phyloP scores from a whole-genome alignment of 35 echinoderm and acorn worm genomes.

The Apostichopus parvimensis region DNA sequence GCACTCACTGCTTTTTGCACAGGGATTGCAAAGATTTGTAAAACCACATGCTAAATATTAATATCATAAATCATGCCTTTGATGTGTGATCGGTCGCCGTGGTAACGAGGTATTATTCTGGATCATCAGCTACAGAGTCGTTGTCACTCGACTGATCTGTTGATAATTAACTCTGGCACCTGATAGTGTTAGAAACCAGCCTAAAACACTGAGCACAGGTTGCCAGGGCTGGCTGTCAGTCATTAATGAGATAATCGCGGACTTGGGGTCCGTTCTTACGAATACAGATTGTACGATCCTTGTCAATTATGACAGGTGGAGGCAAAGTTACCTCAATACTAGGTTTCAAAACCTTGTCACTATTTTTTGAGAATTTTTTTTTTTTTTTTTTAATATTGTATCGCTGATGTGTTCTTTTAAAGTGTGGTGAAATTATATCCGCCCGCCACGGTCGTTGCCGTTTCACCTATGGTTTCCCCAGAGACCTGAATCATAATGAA shows the following conservation, averaged over 20 bases:
- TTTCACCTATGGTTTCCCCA: constrained; percentile 11
- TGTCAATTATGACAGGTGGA: constrained; percentile 38
- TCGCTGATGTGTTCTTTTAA: not conserved
- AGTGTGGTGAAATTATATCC: constrained; percentile 31
- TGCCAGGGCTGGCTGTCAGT: not conserved
- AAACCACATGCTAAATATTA: constrained; percentile 20
- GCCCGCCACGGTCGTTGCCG: constrained; percentile 22
- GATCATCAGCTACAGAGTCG: not conserved
- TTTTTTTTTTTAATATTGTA: constrained; percentile 34
- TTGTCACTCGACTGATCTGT: constrained; percentile 20
- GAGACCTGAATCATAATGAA: constrained; percentile 19
- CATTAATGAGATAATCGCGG: constrained; percentile 37
- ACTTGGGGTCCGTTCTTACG: not conserved
- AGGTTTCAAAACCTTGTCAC: not conserved
- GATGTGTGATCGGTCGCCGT: not conserved
- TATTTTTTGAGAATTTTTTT: not conserved
- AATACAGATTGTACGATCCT: not conserved
- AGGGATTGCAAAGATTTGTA: constrained; percentile 6
- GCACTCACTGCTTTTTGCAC: not conserved
- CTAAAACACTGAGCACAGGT: constrained; percentile 2
- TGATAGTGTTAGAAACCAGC: not conserved
- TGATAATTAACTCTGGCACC: constrained; percentile 36
- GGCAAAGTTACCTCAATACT: constrained; percentile 22
- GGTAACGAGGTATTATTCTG: constrained; percentile 11
- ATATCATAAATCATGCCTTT: constrained; percentile 23